Percentiles rank a stretch among this genome's conserved stretches.
phyloP scores from a whole-genome alignment of 2,888 invertebrate genomes.

The Lepidochrysops patricia region DNA sequence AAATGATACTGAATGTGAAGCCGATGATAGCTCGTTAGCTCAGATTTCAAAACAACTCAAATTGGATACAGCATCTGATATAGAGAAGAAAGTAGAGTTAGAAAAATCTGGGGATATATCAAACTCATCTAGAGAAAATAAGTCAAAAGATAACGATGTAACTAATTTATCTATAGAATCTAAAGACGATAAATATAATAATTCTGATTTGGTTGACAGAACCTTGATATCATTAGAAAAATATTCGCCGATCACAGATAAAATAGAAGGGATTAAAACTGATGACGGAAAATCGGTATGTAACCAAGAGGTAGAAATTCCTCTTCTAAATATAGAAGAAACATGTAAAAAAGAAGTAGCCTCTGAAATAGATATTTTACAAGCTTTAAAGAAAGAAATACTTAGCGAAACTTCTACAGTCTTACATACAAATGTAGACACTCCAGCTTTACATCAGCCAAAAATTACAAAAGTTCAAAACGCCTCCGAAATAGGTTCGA shows the following conservation, averaged over 20 bases:
- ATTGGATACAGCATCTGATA: neutral
- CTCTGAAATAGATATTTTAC: constrained; percentile 64
- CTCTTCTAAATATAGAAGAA: constrained; percentile 37
- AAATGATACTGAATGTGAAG: neutral
- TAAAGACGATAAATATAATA: neutral
- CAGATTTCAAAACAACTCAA: neutral
- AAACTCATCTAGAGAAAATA: neutral
- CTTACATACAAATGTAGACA: constrained; percentile 36
- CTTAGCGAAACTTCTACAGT: constrained; percentile 48
- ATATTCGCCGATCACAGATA: neutral
- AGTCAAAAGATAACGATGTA: neutral
- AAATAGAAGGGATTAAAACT: neutral
- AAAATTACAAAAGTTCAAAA: constrained; percentile 56
- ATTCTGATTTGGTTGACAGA: neutral
- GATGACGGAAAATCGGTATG: neutral
- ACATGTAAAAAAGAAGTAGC: constrained; percentile 37
- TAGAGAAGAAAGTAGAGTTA: neutral
- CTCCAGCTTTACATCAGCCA: constrained; percentile 58
- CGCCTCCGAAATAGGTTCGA: constrained; percentile 43
- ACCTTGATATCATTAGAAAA: neutral
- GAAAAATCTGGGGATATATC: neutral
- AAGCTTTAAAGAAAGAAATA: constrained; percentile 66
- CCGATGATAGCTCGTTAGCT: neutral
- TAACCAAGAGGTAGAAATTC: constrained; percentile 38
- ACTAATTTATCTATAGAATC: neutral